These are phyloP conservation scores for Gonocerus acuteangulatus DNA, from an alignment of 2,888 invertebrate genomes.

Conservation along the genomic window DNA sequence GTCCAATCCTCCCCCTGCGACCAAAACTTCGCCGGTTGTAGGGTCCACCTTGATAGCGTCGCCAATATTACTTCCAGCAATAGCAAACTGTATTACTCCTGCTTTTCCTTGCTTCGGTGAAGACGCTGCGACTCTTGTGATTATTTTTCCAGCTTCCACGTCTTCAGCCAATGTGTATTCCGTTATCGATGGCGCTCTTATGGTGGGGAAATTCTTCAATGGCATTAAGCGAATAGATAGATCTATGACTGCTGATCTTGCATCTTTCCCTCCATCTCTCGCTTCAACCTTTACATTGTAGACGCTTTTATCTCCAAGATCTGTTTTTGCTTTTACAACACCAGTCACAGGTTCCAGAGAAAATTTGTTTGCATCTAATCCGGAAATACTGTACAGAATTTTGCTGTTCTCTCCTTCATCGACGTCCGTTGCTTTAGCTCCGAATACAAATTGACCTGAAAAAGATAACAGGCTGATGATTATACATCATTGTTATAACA, in stretches of 20 bases:
- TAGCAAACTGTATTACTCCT: constrained; percentile 65
- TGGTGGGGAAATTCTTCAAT: constrained; percentile 70
- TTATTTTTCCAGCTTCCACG: constrained; percentile 63
- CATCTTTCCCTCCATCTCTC: constrained; percentile 65
- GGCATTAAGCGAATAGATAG: constrained; percentile 70
- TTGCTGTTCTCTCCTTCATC: constrained; percentile 76
- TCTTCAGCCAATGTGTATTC: constrained; percentile 74
- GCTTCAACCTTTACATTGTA: constrained; percentile 71
- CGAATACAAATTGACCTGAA: constrained; percentile 72
- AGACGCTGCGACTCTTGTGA: constrained; percentile 67
- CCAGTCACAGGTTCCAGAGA: constrained; percentile 72
- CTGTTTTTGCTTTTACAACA: constrained; percentile 71
- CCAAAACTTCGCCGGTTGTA: constrained; percentile 69
- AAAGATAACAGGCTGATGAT: background rate
- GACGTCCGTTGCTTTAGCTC: constrained; percentile 75
- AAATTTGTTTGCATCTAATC: constrained; percentile 70
- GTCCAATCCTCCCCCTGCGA: constrained; percentile 72
- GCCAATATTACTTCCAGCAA: constrained; percentile 90
- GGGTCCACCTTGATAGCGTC: constrained; percentile 75
- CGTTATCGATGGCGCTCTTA: constrained; percentile 60
- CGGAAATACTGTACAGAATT: constrained; percentile 68
- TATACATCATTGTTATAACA: background rate
- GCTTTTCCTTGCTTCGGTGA: constrained; percentile 70
- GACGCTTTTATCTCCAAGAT: constrained; percentile 48
- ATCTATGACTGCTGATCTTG: constrained; percentile 64